These are phyloP conservation scores for Indicator indicator DNA, from an alignment of 2,113 vertebrate species.

Conservation along the genomic window DNA sequence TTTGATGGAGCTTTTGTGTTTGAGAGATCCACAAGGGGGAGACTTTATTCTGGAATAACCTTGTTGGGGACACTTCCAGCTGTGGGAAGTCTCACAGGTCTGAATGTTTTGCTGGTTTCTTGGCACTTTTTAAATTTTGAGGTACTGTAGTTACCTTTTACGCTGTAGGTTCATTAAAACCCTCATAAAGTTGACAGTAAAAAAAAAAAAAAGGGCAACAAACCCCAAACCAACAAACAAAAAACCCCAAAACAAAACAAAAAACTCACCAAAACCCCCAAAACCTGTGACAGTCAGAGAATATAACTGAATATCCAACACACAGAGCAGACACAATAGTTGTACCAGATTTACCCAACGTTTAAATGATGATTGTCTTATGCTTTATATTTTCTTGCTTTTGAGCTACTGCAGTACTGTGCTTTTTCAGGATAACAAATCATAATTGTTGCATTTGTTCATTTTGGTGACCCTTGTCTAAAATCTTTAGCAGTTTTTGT, in stretches of 20 bases:
- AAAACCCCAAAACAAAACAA: background rate
- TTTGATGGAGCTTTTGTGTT: constrained; percentile 32
- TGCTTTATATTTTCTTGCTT: background rate
- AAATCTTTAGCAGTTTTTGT: constrained; percentile 27
- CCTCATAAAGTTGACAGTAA: background rate
- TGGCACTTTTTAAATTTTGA: background rate
- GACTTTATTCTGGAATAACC: constrained; percentile 58
- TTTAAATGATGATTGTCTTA: background rate
- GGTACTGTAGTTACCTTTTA: background rate
- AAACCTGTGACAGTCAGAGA: background rate
- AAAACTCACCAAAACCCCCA: no score
- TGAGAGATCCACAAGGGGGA: constrained; percentile 45
- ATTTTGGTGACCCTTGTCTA: constrained; percentile 32
- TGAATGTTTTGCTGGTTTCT: background rate
- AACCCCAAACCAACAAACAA: no score
- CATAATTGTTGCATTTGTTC: background rate
- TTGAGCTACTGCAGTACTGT: background rate
- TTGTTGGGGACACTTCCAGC: constrained; percentile 1
- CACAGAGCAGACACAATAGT: background rate
- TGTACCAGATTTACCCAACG: background rate
- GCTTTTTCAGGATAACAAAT: constrained; percentile 2
- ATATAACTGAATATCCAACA: background rate
- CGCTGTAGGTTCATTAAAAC: constrained; percentile 17
- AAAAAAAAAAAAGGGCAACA: background rate
- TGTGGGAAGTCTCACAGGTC: background rate